Evolutionary conservation across 2,888 invertebrate genomes (phyloP), one percentile per base, ranked within the genome.

Genomic region (Drosophila pegasa): DNA sequence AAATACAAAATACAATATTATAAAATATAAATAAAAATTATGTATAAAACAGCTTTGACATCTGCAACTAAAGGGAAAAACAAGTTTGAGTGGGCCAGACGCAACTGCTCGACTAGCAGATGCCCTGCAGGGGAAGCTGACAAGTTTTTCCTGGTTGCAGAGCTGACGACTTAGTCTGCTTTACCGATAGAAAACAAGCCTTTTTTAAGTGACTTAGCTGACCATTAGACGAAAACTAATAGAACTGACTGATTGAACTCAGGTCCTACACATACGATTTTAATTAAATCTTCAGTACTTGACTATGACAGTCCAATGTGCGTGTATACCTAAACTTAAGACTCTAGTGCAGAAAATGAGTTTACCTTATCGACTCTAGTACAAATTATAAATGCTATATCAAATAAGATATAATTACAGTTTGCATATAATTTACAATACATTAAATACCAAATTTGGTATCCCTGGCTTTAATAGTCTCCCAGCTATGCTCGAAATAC

Each of bases 41-140:
- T 27, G 10, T 27, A 27, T 43, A 16, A 16, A 16, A 10, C 10
- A 16, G 6, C 4, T 10, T 27, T 45, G 25, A 25, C 43, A 10
- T n/a, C 25, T 25, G 25, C 9, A 45, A 27, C 43, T 43, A 43
- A 43, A 43, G 9, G 43, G 9, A 43, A 43, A 43, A n/a, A 25
- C 4, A n/a, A 43, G 22, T 43, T n/a, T 0, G 8, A 25, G 1
- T 25, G 43, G 9, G 1, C 9, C 4, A 43, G 5, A 2, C n/a
- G 22, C 9, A 25, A n/a, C 4, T 1, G 41, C 22, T 4, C 9
- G 41, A 43, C 43, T 43, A 16, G 43, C 16, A 10, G 6, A 27
- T 45, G 27, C 16, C 16, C 43, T 37, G 37, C 35, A n/a, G 12
- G 0, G 5, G 14, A 29, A 29, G 29, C 29, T 8, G 9, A 1